phyloP scores from a whole-genome alignment of 2,888 invertebrate species.

The Diplazon laetatorius region DNA sequence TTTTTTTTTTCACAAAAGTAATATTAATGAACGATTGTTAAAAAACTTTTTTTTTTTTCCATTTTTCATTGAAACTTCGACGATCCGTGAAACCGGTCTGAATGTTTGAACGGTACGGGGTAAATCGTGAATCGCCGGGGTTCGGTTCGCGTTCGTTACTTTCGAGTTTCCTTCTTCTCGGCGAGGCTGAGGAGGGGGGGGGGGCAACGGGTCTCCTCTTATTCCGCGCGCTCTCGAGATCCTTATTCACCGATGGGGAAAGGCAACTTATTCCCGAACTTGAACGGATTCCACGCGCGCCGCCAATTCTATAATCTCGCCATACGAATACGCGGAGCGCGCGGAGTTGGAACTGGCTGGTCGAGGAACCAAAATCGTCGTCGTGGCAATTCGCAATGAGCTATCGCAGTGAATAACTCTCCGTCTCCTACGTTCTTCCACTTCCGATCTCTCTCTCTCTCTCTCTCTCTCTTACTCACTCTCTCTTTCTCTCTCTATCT shows the following conservation, averaged over 20 bases:
- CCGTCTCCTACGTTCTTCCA: background rate
- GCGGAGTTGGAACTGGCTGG: constrained; percentile 48
- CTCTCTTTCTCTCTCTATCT: constrained; percentile 12
- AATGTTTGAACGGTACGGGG: background rate
- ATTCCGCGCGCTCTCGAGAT: constrained; percentile 8
- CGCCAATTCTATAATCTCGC: constrained; percentile 20
- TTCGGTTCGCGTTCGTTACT: constrained; percentile 42
- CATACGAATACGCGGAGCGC: constrained; percentile 21
- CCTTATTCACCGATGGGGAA: constrained; percentile 39
- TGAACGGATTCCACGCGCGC: constrained; percentile 24
- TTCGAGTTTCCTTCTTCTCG: constrained; percentile 42
- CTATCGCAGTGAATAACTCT: constrained; percentile 47
- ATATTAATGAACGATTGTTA: background rate
- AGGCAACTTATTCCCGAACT: constrained; percentile 26
- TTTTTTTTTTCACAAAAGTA: background rate
- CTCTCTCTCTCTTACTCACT: background rate
- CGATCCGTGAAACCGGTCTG: constrained; percentile 11
- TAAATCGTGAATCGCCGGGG: constrained; percentile 23
- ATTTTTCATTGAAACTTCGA: constrained; percentile 24
- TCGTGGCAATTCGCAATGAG: constrained; percentile 54
- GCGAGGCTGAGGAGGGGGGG: too few relatives aligned
- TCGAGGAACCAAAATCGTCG: constrained; percentile 45
- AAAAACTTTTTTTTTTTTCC: too few relatives aligned
- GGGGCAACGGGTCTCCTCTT: constrained; percentile 4
- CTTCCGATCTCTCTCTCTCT: background rate